Evolutionary conservation across 2,797 vertebrate genomes (phyloP).

Genomic region (Tragopan temminckii): DNA sequence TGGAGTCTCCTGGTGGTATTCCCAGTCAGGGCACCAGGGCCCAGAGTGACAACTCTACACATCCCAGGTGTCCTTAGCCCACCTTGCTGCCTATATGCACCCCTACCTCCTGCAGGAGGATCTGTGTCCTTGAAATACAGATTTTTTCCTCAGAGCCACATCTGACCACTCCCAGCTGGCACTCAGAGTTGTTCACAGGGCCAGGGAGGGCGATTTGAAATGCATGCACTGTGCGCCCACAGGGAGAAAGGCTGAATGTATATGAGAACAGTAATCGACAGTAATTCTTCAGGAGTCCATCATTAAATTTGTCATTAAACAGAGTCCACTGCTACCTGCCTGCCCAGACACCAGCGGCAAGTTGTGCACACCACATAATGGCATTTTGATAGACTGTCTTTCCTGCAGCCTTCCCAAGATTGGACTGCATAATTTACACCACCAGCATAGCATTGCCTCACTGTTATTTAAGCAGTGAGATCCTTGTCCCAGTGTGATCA

Average conservation of each 20-base stretch:
- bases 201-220: slow-evolving; percentile 39
- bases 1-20: accelerated
- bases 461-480: slow-evolving; percentile 57
- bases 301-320: slow-evolving; percentile 34
- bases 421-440: slow-evolving; percentile 52
- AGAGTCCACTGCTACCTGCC: slow-evolving; percentile 5
- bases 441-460: slow-evolving; percentile 12
- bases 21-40: neutral
- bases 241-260: neutral
- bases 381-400: slow-evolving; percentile 64
- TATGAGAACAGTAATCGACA: slow-evolving; percentile 22
- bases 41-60: neutral
- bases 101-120: neutral
- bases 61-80: accelerated
- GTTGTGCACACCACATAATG: neutral
- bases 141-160: neutral
- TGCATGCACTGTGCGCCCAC: neutral
- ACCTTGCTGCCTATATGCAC: no score
- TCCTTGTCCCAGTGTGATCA: slow-evolving; percentile 14
- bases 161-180: neutral
- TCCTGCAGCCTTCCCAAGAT: slow-evolving; percentile 1
- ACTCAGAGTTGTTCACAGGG: neutral
- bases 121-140: neutral
- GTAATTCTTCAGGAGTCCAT: slow-evolving; percentile 28
- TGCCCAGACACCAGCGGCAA: slow-evolving; percentile 11